Percentiles rank a stretch among this genome's conserved stretches.
phyloP scores from a whole-genome alignment of 2,888 invertebrate genomes.

The Zygogramma bicolorata region DNA sequence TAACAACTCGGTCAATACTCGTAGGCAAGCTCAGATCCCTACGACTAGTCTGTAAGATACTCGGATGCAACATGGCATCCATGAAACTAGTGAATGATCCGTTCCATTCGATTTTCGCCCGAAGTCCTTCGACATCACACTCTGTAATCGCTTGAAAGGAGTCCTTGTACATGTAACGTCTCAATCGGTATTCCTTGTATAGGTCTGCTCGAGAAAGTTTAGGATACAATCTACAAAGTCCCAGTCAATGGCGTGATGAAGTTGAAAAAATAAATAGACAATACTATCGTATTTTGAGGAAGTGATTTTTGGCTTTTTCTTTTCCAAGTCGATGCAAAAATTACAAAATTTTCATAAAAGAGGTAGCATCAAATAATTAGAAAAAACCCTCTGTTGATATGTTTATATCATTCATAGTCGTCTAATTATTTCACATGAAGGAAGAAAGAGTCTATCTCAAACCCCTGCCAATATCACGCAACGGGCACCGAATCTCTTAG shows the following conservation, averaged over 20 bases:
- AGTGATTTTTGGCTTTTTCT: no score
- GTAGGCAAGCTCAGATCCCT: background rate
- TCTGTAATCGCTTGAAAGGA: background rate
- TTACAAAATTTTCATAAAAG: no score
- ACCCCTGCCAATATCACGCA: no score
- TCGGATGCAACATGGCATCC: background rate
- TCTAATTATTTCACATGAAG: no score
- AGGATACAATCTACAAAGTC: background rate
- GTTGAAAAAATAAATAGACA: background rate
- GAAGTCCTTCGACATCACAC: background rate
- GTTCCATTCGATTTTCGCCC: background rate
- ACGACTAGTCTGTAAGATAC: background rate
- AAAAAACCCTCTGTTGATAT: no score
- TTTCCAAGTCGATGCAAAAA: no score
- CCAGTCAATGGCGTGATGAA: background rate
- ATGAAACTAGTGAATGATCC: background rate
- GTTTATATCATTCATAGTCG: no score
- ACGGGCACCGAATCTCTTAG: no score
- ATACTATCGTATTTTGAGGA: background rate
- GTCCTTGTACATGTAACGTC: background rate
- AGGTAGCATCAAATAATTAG: no score
- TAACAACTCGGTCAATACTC: background rate
- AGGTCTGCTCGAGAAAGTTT: background rate
- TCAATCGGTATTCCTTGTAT: background rate
- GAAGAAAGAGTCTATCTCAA: no score